Evolutionary conservation across 2,888 invertebrate genomes (phyloP).

Genomic region (Agrotis ipsilon): DNA sequence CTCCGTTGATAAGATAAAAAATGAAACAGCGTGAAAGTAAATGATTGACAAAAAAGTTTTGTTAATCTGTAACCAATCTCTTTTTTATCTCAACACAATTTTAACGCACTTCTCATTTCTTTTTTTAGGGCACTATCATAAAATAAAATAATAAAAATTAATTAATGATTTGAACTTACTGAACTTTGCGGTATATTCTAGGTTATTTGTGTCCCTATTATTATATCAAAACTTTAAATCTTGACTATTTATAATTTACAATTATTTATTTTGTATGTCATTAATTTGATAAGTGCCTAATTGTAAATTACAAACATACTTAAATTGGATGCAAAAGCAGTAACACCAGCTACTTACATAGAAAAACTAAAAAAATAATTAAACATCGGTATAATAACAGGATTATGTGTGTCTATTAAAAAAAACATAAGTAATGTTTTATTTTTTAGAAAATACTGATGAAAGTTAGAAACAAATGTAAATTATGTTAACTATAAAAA

Average conservation of each 20-base stretch:
- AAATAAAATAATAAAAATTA: neutral
- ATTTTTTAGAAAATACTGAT: too few relatives aligned
- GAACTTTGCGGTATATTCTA: neutral
- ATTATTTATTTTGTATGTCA: too few relatives aligned
- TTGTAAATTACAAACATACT: too few relatives aligned
- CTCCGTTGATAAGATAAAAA: conserved; percentile 6
- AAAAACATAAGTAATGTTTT: too few relatives aligned
- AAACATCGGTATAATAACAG: too few relatives aligned
- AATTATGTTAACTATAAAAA: too few relatives aligned
- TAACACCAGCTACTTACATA: neutral
- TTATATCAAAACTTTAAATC: too few relatives aligned
- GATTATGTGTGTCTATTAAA: neutral
- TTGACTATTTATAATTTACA: too few relatives aligned
- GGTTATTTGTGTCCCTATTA: too few relatives aligned
- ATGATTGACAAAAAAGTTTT: conserved; percentile 47
- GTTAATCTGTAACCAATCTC: conserved; percentile 55
- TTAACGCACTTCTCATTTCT: conserved; percentile 28
- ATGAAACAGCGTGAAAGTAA: conserved; percentile 43
- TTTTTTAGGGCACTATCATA: conserved; percentile 29
- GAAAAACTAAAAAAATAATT: neutral
- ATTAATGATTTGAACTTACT: conserved; percentile 3
- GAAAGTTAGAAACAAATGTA: too few relatives aligned
- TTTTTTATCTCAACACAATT: conserved; percentile 44
- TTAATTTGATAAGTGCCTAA: too few relatives aligned
- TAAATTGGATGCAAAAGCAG: too few relatives aligned